Conservation (phyloP, 2,113 vertebrate genomes). For the Oreochromis spilurus region DNA sequence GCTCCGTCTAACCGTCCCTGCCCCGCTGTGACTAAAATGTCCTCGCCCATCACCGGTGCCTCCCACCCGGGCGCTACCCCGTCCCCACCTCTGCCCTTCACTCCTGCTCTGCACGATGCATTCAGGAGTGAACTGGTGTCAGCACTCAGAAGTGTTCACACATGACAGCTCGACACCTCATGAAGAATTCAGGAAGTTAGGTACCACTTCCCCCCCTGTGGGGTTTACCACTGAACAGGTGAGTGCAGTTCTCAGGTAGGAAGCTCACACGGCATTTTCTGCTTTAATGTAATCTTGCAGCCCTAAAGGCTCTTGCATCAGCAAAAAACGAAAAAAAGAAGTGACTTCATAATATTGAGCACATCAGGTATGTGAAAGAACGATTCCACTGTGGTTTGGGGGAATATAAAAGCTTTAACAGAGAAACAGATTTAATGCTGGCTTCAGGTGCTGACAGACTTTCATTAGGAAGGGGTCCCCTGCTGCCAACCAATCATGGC, state of each 20-base stretch:
- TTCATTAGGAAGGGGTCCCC: background rate
- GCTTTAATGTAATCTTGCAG: background rate
- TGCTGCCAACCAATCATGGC: background rate
- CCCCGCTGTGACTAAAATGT: slow-evolving; percentile 44
- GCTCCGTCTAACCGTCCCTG: background rate
- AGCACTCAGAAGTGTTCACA: background rate
- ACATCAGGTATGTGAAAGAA: background rate
- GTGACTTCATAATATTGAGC: background rate
- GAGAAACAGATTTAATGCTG: background rate
- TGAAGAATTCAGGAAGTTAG: background rate
- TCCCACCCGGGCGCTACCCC: background rate
- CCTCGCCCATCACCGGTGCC: background rate
- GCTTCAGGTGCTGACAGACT: background rate
- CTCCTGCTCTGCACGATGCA: background rate
- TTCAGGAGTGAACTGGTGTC: background rate
- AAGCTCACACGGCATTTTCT: background rate
- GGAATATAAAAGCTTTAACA: background rate
- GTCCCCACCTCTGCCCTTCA: background rate
- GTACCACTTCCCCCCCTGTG: background rate
- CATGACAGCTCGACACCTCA: background rate
- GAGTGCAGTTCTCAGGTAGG: background rate
- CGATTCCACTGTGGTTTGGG: background rate
- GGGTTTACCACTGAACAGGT: background rate
- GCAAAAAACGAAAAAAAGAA: background rate
- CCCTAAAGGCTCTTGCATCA: background rate